Percentiles rank a stretch among this genome's conserved stretches.
Evolutionary conservation across 2,797 vertebrate genomes (phyloP).

Genomic region (Bradypus variegatus): DNA sequence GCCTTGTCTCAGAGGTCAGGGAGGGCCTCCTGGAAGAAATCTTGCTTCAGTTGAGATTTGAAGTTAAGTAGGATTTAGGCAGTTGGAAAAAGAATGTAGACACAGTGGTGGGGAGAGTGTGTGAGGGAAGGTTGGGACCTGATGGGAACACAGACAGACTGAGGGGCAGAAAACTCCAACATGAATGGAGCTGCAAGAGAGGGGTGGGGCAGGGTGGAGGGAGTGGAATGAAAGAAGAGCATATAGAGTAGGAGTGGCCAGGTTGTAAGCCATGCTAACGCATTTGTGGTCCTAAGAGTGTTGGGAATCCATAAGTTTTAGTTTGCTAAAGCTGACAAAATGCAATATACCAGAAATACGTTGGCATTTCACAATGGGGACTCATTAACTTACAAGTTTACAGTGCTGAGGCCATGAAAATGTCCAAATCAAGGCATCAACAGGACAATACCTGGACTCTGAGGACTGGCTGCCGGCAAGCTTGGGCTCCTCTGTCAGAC

Average conservation of each 20-base stretch:
- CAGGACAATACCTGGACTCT: no score
- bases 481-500: no score
- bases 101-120: not conserved
- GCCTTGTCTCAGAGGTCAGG: not conserved
- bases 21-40: not conserved
- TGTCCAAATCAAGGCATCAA: no score
- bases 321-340: no score
- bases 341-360: no score
- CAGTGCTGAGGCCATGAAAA: no score
- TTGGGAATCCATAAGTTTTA: not conserved
- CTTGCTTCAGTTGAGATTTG: not conserved
- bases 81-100: not conserved
- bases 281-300: not conserved
- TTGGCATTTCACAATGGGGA: no score
- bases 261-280: not conserved
- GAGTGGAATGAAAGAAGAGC: no score
- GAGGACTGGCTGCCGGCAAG: no score
- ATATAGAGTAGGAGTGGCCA: no score
- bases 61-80: not conserved
- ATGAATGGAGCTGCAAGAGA: not conserved
- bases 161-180: not conserved
- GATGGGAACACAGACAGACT: not conserved
- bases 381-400: no score
- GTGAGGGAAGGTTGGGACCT: not conserved
- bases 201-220: rapidly evolving